Conservation (phyloP, 37 sponge, comb jelly and placozoan species). For the Amphimedon queenslandica region DNA sequence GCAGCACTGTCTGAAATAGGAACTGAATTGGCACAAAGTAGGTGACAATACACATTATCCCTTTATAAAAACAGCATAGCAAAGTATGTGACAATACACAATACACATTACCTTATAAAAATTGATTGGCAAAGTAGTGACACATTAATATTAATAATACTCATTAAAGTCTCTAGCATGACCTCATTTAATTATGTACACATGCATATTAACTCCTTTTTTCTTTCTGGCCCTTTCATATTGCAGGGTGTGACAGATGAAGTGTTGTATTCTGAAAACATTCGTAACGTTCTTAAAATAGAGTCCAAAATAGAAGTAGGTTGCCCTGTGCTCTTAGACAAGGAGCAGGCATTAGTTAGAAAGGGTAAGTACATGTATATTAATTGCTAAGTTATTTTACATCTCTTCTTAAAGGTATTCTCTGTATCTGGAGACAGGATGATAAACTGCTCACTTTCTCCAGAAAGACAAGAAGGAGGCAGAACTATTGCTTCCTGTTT, state of each 20-base stretch:
- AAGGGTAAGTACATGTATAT: conserved; percentile 33
- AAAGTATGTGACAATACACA: too few relatives aligned
- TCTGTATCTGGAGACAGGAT: not conserved
- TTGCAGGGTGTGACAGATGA: conserved; percentile 43
- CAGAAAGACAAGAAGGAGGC: conserved; percentile 8
- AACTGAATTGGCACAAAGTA: conserved; percentile 51
- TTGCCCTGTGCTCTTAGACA: conserved; percentile 49
- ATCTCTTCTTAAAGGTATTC: not conserved
- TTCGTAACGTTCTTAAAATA: conserved; percentile 42
- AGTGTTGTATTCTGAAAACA: conserved; percentile 17
- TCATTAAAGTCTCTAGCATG: too few relatives aligned
- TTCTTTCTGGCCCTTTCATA: not conserved
- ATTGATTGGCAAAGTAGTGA: not conserved
- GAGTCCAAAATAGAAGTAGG: conserved; percentile 56
- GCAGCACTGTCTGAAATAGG: conserved; percentile 9
- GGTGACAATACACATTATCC: not conserved
- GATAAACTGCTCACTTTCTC: not conserved
- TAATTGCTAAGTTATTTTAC: not conserved
- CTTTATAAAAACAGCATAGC: not conserved
- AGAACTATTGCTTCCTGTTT: conserved; percentile 54
- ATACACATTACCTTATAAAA: too few relatives aligned
- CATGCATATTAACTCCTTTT: not conserved
- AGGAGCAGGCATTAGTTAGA: conserved; percentile 48
- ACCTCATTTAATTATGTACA: not conserved
- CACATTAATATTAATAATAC: not conserved